These are phyloP conservation scores for Dicerorhinus sumatrensis DNA, from an alignment of 2,113 vertebrate species.

Conservation along the genomic window DNA sequence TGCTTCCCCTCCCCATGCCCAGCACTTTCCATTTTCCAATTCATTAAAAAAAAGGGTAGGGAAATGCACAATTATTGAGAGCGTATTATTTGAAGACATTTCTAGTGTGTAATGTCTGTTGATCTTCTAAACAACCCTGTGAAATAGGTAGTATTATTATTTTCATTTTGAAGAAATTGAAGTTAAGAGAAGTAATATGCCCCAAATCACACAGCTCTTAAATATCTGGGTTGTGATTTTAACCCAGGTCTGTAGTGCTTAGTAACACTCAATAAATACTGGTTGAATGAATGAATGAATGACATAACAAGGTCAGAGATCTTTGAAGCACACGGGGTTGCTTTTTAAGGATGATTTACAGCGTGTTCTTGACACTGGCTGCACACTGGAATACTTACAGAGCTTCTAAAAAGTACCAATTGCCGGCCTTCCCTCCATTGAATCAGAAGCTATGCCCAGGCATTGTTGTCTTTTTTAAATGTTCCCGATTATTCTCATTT, in stretches of 20 bases:
- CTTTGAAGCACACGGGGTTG: neutral
- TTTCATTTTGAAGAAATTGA: constrained; percentile 42
- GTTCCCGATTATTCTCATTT: neutral
- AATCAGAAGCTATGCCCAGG: neutral
- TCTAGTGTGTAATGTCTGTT: neutral
- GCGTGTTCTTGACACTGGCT: neutral
- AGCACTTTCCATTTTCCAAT: neutral
- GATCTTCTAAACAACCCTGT: constrained; percentile 13
- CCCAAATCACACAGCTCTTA: neutral
- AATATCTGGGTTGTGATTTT: constrained; percentile 17
- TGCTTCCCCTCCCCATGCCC: neutral
- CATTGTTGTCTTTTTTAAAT: neutral
- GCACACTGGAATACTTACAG: neutral
- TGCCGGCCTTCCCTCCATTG: neutral
- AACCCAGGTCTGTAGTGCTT: neutral
- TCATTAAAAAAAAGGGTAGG: neutral
- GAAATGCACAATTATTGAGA: neutral
- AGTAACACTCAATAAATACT: constrained; percentile 49
- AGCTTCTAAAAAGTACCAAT: neutral
- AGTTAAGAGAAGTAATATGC: neutral
- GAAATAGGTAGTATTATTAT: constrained; percentile 6
- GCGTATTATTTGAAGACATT: constrained; percentile 18
- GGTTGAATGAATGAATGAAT: neutral
- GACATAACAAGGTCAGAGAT: neutral
- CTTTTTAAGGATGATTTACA: neutral